These are phyloP conservation scores for Trichogramma evanescens DNA, from an alignment of 2,888 invertebrate species.

Conservation along the genomic window DNA sequence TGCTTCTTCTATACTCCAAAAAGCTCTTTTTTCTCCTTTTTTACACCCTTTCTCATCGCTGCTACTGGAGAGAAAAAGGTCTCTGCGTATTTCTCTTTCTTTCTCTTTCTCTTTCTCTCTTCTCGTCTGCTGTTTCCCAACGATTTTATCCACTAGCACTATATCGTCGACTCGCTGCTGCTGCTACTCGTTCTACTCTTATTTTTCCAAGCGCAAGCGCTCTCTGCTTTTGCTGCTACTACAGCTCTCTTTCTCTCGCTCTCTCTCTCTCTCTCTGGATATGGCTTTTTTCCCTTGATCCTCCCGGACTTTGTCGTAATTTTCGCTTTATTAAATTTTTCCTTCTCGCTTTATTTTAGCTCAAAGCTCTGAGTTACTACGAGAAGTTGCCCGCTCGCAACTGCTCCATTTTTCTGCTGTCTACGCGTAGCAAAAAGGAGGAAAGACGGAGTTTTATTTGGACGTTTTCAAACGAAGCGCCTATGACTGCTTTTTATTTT, in stretches of 20 bases:
- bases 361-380: no score
- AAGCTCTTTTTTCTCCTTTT: not conserved
- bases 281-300: constrained; percentile 3
- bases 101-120: not conserved
- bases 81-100: not conserved
- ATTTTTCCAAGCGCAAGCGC: constrained; percentile 8
- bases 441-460: not conserved
- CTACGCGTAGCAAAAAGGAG: no score
- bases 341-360: not conserved
- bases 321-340: constrained; percentile 20
- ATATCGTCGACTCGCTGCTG: not conserved
- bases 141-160: not conserved
- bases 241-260: constrained; percentile 9
- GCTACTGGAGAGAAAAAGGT: not conserved
- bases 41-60: not conserved
- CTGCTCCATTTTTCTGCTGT: no score
- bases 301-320: constrained; percentile 9
- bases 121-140: constrained; percentile 4
- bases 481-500: not conserved
- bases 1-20: not conserved
- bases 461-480: not conserved
- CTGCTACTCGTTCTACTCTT: not conserved
- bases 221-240: constrained; percentile 2
- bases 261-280: constrained; percentile 9
- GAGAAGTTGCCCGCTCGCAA: no score